These are phyloP conservation scores for Tamandua tetradactyla DNA, from an alignment of 2,797 vertebrate species.

Conservation along the genomic window DNA sequence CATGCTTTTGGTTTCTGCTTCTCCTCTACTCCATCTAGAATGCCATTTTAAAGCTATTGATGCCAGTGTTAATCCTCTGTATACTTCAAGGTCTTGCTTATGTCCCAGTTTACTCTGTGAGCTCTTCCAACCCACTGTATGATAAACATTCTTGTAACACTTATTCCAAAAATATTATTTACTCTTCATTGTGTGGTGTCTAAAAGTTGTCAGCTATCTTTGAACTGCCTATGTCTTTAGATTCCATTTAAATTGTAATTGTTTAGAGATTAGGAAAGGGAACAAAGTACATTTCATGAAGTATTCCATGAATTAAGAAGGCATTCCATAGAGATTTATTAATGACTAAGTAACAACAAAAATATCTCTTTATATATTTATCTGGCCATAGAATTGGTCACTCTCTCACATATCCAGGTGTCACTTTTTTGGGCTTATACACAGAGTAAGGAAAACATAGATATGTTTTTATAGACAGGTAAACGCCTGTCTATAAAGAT, in stretches of 20 bases:
- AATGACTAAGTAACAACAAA: background rate
- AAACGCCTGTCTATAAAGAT: background rate
- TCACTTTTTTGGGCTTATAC: background rate
- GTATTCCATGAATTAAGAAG: background rate
- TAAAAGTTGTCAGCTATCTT: background rate
- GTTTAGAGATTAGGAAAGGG: background rate
- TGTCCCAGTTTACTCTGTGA: no score
- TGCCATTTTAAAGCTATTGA: no score
- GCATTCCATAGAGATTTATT: background rate
- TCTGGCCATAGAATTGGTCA: background rate
- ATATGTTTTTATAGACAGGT: no score
- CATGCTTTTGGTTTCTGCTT: background rate
- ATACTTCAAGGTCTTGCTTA: background rate
- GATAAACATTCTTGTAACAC: no score
- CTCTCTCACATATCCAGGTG: background rate
- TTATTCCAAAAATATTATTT: background rate
- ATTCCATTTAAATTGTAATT: no score
- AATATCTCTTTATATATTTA: background rate
- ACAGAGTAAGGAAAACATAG: background rate
- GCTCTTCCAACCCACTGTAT: accelerated
- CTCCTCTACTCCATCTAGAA: background rate
- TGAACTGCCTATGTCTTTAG: no score
- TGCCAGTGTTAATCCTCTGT: background rate
- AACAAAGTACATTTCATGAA: background rate
- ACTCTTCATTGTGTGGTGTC: background rate